Evolutionary conservation across 53 echinoderm and acorn worm species (phyloP).

Genomic region (Mesocentrotus franciscanus): DNA sequence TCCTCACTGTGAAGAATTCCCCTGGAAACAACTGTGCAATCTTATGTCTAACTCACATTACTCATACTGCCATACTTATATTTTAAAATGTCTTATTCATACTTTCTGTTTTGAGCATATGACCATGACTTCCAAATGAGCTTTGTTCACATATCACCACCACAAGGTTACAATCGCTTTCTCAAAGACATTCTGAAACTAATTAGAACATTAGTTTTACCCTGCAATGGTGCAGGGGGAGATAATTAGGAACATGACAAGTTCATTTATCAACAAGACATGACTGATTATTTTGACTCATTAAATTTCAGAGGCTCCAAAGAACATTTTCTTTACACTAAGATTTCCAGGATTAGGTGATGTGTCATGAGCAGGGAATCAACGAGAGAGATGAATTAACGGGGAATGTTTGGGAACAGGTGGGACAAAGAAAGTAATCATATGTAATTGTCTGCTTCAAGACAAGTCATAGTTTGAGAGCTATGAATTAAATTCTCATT

Average conservation of each 20-base stretch:
- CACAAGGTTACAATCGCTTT: neutral
- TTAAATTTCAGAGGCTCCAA: neutral
- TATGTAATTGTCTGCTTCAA: neutral
- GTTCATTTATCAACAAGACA: neutral
- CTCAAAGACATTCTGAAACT: neutral
- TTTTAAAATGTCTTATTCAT: constrained; percentile 6
- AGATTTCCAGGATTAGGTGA: neutral
- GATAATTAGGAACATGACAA: constrained; percentile 15
- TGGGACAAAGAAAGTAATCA: neutral
- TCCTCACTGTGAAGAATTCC: neutral
- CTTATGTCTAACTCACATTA: neutral
- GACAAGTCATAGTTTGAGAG: neutral
- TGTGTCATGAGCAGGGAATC: neutral
- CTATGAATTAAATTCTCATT: neutral
- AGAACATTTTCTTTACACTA: constrained; percentile 11
- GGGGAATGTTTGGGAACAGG: constrained; percentile 1
- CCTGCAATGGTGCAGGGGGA: neutral
- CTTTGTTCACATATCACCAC: constrained; percentile 1
- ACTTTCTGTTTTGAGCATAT: constrained; percentile 1
- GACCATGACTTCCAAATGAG: neutral
- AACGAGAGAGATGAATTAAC: constrained; percentile 4
- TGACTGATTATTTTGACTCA: constrained; percentile 22
- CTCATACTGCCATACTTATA: neutral
- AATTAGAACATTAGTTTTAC: neutral
- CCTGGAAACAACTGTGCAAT: constrained; percentile 18